phyloP scores from a whole-genome alignment of 2,888 invertebrate species.

The Scaptodrosophila latifasciaeformis region DNA sequence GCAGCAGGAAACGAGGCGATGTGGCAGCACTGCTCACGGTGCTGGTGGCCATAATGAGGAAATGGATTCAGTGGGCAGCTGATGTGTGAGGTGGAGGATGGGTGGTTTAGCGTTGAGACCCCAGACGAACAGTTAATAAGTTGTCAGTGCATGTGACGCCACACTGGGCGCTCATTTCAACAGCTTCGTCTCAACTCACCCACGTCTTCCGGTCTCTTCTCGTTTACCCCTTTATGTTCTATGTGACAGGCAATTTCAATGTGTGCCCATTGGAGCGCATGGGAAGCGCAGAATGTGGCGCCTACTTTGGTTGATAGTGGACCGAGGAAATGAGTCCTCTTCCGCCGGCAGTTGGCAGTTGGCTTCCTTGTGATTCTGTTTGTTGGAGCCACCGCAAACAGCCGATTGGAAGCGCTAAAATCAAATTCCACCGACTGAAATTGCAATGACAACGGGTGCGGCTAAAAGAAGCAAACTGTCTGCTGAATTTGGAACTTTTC shows the following conservation, averaged over 20 bases:
- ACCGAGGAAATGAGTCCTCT: slow-evolving; percentile 3
- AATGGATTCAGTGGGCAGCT: no score
- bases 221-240: background rate
- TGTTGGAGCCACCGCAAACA: slow-evolving; percentile 9
- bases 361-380: background rate
- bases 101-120: slow-evolving; percentile 10
- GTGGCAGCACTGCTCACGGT: no score
- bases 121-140: slow-evolving; percentile 34
- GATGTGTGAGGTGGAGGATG: slow-evolving; percentile 59
- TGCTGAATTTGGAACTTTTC: slow-evolving; percentile 53
- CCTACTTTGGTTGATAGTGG: slow-evolving; percentile 21
- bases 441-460: slow-evolving; percentile 32
- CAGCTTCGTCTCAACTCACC: slow-evolving; percentile 1
- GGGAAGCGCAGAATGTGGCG: slow-evolving; percentile 8
- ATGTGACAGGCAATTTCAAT: slow-evolving; percentile 46
- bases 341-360: background rate
- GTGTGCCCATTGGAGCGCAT: slow-evolving; percentile 28
- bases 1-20: slow-evolving; percentile 20
- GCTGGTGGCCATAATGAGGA: slow-evolving; percentile 71
- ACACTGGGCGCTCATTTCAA: slow-evolving; percentile 38
- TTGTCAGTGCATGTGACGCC: slow-evolving; percentile 47
- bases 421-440: slow-evolving; percentile 40
- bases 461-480: slow-evolving; percentile 38
- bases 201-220: background rate
- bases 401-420: slow-evolving; percentile 45